phyloP scores from a whole-genome alignment of 2,888 invertebrate genomes.

The Microdon myrmicae region DNA sequence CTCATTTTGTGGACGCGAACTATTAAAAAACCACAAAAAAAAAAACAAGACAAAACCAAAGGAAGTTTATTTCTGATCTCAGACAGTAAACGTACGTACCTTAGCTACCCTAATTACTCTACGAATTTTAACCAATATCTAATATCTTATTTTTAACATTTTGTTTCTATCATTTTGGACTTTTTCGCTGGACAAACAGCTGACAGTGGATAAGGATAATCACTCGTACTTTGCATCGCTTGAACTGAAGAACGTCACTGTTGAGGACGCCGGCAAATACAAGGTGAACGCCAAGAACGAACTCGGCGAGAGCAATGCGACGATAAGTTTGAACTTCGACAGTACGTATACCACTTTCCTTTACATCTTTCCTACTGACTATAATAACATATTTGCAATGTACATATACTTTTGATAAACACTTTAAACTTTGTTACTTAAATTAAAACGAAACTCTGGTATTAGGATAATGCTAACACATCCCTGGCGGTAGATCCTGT shows the following conservation, averaged over 20 bases:
- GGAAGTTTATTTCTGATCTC: not conserved
- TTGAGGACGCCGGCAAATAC: slow-evolving; percentile 97
- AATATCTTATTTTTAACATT: not conserved
- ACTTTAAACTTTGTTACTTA: slow-evolving; percentile 3
- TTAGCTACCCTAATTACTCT: too few species aligned
- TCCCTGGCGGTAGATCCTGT: slow-evolving; percentile 4
- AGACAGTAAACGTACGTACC: too few species aligned
- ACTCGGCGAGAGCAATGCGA: slow-evolving; percentile 96
- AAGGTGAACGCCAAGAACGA: slow-evolving; percentile 97
- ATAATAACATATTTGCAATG: not conserved
- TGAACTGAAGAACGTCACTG: slow-evolving; percentile 93
- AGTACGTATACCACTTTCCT: too few species aligned
- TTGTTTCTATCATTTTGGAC: not conserved
- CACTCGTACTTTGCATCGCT: slow-evolving; percentile 93
- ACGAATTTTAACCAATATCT: not conserved
- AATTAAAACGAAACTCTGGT: slow-evolving; percentile 1
- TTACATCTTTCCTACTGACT: not conserved
- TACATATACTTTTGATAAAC: not conserved
- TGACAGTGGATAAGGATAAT: slow-evolving; percentile 89
- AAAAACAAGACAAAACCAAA: not conserved
- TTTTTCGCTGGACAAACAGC: slow-evolving; percentile 69
- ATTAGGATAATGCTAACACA: slow-evolving; percentile 1
- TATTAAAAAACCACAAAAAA: too few species aligned
- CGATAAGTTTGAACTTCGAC: slow-evolving; percentile 97
- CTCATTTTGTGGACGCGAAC: too few species aligned